Percentiles rank a stretch among this genome's conserved stretches.
phyloP scores from a whole-genome alignment of 2,113 vertebrate genomes.

The Silurus asotus region DNA sequence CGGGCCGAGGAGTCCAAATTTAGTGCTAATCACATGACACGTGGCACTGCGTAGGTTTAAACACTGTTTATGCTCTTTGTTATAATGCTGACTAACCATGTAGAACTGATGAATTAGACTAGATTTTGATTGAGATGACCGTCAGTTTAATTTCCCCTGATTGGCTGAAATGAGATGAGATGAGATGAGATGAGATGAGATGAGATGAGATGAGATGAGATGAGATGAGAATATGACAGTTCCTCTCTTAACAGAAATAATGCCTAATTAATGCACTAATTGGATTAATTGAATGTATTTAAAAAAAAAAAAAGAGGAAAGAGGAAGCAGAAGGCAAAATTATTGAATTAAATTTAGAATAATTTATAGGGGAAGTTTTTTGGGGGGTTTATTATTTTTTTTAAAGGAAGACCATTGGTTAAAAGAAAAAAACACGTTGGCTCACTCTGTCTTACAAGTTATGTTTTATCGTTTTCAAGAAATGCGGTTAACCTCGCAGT shows the following conservation, averaged over 20 bases:
- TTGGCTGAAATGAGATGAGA: conserved; percentile 23
- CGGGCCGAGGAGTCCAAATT: conserved; percentile 48
- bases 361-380: not conserved
- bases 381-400: conserved; percentile 27
- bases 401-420: conserved; percentile 71
- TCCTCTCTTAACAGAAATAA: conserved; percentile 24
- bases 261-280: conserved; percentile 1
- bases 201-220: no score
- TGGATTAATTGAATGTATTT: conserved; percentile 41
- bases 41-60: conserved; percentile 80
- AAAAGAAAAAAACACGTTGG: conserved; percentile 75
- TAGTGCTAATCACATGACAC: conserved; percentile 38
- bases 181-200: no score
- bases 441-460: conserved; percentile 99
- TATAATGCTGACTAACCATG: conserved; percentile 46
- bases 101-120: conserved; percentile 31
- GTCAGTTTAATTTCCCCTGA: conserved; percentile 28
- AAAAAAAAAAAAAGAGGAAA: no score
- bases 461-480: conserved; percentile 99
- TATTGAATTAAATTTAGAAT: not conserved
- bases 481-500: conserved; percentile 99
- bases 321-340: conserved; percentile 34
- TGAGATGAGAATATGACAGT: not conserved
- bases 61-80: conserved; percentile 47
- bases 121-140: conserved; percentile 24